Evolutionary conservation across 2,888 invertebrate genomes (phyloP).

Genomic region (Caenorhabditis sp.): DNA sequence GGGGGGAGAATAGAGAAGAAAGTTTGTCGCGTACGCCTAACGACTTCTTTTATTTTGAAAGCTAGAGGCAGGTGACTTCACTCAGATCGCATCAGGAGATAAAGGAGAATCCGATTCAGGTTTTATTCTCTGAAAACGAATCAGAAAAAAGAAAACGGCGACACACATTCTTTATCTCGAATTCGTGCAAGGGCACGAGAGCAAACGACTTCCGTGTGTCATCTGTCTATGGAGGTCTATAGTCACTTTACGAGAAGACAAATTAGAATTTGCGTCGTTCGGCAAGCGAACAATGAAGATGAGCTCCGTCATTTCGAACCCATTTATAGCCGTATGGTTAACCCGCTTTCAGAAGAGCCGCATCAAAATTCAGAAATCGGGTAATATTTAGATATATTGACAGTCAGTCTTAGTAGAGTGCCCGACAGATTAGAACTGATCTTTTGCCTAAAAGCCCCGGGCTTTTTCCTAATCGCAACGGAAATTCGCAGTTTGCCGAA

Average conservation of each 20-base stretch:
- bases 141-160: background rate
- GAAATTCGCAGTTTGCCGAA: conserved; percentile 4
- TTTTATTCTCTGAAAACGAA: background rate
- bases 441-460: background rate
- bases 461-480: background rate
- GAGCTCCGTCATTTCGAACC: background rate
- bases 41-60: background rate
- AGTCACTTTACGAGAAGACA: conserved; percentile 28
- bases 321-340: background rate
- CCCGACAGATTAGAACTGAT: background rate
- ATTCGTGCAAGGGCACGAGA: background rate
- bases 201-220: conserved; percentile 37
- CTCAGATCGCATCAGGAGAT: background rate
- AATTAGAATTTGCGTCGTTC: conserved; percentile 25
- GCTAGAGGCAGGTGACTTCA: background rate
- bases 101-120: conserved; percentile 3
- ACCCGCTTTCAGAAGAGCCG: background rate
- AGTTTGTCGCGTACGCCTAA: background rate
- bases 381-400: background rate
- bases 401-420: background rate
- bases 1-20: background rate
- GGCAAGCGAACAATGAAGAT: background rate
- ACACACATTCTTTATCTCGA: background rate
- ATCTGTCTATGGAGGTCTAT: conserved; percentile 12
- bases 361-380: background rate